Conservation (phyloP, 2,113 vertebrate genomes). For the Hippocampus barbouri region DNA sequence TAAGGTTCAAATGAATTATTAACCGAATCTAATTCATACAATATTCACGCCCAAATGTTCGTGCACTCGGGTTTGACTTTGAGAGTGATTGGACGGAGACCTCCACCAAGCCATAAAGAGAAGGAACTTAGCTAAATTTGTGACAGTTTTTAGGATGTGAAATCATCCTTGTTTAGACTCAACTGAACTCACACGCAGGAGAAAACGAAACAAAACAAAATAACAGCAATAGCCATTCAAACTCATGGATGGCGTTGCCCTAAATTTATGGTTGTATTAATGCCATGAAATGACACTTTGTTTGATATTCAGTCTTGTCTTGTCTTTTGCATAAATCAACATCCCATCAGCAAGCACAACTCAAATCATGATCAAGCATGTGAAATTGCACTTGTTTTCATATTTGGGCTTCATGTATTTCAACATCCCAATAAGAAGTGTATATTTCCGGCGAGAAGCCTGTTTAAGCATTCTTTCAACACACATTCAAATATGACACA, state of each 20-base stretch:
- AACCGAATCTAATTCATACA: neutral
- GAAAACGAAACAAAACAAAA: no score
- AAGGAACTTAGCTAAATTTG: neutral
- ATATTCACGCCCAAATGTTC: neutral
- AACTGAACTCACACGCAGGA: no score
- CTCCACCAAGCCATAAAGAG: neutral
- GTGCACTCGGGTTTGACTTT: neutral
- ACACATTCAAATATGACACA: conserved; percentile 9
- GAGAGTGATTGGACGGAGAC: neutral
- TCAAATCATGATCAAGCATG: no score
- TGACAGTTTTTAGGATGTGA: neutral
- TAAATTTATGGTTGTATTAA: no score
- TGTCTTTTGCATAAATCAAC: no score
- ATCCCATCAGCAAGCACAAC: no score
- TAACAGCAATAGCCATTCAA: no score
- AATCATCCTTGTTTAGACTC: neutral
- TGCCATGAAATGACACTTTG: no score
- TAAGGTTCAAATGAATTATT: conserved; percentile 2
- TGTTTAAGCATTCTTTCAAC: conserved; percentile 4
- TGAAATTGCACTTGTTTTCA: no score
- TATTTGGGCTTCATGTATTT: neutral
- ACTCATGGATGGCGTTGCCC: no score
- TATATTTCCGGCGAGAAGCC: neutral
- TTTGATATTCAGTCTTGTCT: no score
- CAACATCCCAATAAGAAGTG: neutral